Evolutionary conservation across 2,113 vertebrate species (phyloP), one percentile per base, ranked within the genome.

Genomic region (Aspidoscelis tigris): DNA sequence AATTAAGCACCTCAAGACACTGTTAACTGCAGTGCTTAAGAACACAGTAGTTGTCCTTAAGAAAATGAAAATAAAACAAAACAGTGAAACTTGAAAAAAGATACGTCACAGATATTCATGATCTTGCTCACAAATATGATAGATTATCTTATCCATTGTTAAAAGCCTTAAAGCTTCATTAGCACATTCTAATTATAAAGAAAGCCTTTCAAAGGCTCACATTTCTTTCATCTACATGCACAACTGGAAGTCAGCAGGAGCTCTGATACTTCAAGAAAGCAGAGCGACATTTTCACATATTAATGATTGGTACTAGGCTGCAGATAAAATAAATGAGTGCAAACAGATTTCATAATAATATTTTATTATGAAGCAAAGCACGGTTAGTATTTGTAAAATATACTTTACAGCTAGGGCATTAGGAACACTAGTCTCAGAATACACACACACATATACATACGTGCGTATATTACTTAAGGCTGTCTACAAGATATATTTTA

Each of bases 181-280:
- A 89, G 84, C 18, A 79, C 18, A n/a, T 75, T 47, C 78, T 85
- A 76, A 85, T 22, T 6, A 33, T 33, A 88, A 87, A 91, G 75
- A 84, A 89, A 70, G 24, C 78, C 87, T 84, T 88, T 86, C 84
- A 87, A 91, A 58, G 70, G 88, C 65, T 73, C 84, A 83, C 10
- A 64, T 78, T 44, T 71, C 47, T 90, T 91, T 90, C 55, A 91
- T 82, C 83, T 76, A 43, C 20, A 94, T 72, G 90, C 69, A 91
- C 88, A 76, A 81, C 41, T 85, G 71, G 83, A 77, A 18, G 71
- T 78, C 83, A 92, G 80, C 89, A 92, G 87, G 92, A 93, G 89
- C 76, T 84, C 79, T 84, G 61, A 44, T 82, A 84, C 87, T 93
- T 89, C 76, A 86, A 91, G 86, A 93, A 88, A 85, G 71, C 82